Evolutionary conservation across 2,113 vertebrate genomes (phyloP).

Genomic region (Muscicapa adusta): DNA sequence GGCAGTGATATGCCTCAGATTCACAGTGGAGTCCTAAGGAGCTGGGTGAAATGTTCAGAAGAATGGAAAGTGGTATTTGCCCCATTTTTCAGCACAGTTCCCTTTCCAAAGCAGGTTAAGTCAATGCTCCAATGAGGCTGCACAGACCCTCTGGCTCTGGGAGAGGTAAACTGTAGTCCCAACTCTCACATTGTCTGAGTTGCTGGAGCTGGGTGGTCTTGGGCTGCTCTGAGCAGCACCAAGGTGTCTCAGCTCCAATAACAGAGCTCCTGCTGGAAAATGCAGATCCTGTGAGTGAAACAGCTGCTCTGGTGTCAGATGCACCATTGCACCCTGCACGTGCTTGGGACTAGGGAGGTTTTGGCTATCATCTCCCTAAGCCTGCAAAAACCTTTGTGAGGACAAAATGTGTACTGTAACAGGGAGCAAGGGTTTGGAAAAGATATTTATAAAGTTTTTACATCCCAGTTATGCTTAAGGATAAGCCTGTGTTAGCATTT

Average conservation of each 20-base stretch:
- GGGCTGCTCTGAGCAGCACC: not conserved
- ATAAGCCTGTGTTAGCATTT: not conserved
- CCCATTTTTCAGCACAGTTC: not conserved
- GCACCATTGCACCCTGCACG: rapidly evolving
- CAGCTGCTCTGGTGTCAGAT: rapidly evolving
- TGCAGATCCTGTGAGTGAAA: not conserved
- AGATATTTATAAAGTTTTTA: not conserved
- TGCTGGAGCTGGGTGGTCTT: not conserved
- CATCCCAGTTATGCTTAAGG: not conserved
- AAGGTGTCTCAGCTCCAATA: not conserved
- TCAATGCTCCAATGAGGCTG: not conserved
- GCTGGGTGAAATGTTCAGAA: not conserved
- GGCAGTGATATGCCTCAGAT: not conserved
- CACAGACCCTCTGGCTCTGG: not conserved
- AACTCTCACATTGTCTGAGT: rapidly evolving
- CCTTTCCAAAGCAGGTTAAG: not conserved
- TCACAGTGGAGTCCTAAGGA: not conserved
- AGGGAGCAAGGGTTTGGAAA: not conserved
- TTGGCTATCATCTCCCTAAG: not conserved
- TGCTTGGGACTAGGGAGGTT: not conserved
- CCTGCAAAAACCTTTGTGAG: not conserved
- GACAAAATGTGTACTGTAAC: not conserved
- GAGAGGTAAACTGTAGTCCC: rapidly evolving
- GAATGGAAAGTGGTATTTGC: not conserved
- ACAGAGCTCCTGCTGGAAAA: not conserved